Evolutionary conservation across 2,113 vertebrate species (phyloP), one percentile per base, ranked within the genome.

Genomic region (Arenaria interpres): DNA sequence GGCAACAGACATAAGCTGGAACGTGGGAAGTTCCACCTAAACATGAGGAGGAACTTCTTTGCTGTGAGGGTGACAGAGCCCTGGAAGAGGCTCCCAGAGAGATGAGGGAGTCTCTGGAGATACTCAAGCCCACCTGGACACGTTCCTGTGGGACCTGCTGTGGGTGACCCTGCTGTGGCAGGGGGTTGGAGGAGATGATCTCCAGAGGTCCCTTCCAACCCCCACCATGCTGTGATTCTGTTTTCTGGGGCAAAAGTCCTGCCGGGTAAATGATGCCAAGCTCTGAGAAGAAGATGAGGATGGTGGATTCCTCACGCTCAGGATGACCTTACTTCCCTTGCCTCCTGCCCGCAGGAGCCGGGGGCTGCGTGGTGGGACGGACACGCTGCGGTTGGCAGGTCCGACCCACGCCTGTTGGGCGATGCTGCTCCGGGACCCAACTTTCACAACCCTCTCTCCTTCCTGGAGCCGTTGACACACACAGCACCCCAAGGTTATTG

Each of bases 351-450:
- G 18, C 9, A 5, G 8, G 54, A 12, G 33, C 11, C 1, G 16
- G 23, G 15, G 7, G 5, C 89, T 41, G 69, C 6, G 5, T 5
- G 51, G 69, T 41, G 5, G 28, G 32, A 66, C 8, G 14, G 59
- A 33, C 19, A 3, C 4, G 12, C 48, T 46, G n/a, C 3, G 4
- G 13, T 23, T 1, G 6, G 67, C 37, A 6, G 45, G 33, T 35
- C 10, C 16, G 13, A 23, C 53, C 32, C 22, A 10, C 5, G 60
- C 69, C 60, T 22, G 14, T 35, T 35, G 6, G 45, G 53, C 19
- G 8, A 10, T 14, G 11, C 67, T 66, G 56, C 85, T 54, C 50
- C 5, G 27, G 45, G 85, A 57, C 56, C 72, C 9, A 3, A 1
- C 13, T 23, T 14, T 30, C 5, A 2, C 45, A 28, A 6, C 25